Evolutionary conservation across 1,140 invertebrate species (phyloP).

Genomic region (Drosophila santomea): DNA sequence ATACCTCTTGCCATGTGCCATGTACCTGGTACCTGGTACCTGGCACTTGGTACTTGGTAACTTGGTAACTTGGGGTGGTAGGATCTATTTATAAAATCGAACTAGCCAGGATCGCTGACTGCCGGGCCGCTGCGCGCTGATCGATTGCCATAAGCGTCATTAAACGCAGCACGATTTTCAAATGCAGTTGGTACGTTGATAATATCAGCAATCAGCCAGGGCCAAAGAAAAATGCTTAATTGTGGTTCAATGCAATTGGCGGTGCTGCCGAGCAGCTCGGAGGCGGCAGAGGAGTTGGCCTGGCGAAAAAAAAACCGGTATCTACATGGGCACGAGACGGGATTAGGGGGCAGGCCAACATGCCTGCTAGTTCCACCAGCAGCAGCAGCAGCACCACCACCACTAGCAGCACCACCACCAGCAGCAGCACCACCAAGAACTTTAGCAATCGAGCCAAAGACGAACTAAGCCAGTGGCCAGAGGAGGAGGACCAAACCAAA

Average conservation of each 20-base stretch:
- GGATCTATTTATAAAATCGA: constrained; percentile 37
- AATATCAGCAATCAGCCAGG: constrained; percentile 56
- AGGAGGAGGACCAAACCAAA: neutral
- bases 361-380: constrained; percentile 4
- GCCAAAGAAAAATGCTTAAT: constrained; percentile 58
- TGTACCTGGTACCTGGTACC: too few species aligned
- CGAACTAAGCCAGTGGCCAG: neutral
- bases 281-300: constrained; percentile 7
- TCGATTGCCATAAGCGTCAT: constrained; percentile 59
- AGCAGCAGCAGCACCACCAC: neutral
- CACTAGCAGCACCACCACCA: neutral
- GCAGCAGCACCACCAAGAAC: constrained; percentile 1
- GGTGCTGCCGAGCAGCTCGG: neutral
- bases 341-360: neutral
- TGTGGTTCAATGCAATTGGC: constrained; percentile 27
- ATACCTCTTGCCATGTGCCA: too few species aligned
- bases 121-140: constrained; percentile 8
- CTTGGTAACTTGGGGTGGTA: neutral
- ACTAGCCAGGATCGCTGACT: constrained; percentile 24
- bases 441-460: constrained; percentile 10
- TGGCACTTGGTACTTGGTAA: too few species aligned
- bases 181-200: constrained; percentile 42
- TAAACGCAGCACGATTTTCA: constrained; percentile 62
- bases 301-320: constrained; percentile 17
- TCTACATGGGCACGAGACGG: neutral